Evolutionary conservation across 2,113 vertebrate genomes (phyloP).

Genomic region (Heteronetta atricapilla): DNA sequence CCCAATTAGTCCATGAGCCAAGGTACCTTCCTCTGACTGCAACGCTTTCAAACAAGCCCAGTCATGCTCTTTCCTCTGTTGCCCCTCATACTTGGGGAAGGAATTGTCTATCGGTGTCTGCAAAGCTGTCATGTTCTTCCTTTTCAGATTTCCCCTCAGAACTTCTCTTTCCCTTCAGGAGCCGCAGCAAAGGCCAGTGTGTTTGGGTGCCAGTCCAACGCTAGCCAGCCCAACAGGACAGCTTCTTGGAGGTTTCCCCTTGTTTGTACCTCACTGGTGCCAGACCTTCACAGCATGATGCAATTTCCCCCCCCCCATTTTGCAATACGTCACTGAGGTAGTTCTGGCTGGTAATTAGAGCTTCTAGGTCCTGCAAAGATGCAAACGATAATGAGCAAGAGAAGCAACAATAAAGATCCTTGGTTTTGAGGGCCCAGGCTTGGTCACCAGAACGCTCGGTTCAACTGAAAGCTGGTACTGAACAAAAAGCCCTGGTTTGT

Average conservation of each 20-base stretch:
- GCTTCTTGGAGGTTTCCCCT: not conserved
- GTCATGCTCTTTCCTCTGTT: constrained; percentile 27
- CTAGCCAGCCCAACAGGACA: not conserved
- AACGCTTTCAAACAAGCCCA: constrained; percentile 38
- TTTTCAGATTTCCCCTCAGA: constrained; percentile 8
- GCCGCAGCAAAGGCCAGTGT: not conserved
- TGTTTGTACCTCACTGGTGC: not conserved
- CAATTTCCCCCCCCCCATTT: not conserved
- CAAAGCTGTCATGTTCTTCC: constrained; percentile 6
- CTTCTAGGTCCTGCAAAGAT: not conserved
- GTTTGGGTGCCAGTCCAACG: not conserved
- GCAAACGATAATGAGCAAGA: not conserved
- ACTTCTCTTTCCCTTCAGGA: constrained; percentile 11
- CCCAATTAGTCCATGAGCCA: constrained; percentile 58
- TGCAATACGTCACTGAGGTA: not conserved
- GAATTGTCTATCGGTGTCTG: constrained; percentile 4
- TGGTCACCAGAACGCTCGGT: not conserved
- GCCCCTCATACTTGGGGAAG: constrained; percentile 18
- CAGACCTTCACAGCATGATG: not conserved
- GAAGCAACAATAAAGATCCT: not conserved
- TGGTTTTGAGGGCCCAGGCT: not conserved
- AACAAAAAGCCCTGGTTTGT: not conserved
- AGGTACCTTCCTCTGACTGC: constrained; percentile 25
- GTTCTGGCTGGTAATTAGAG: not conserved
- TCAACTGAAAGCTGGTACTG: not conserved